A percentile compares a stretch with the other conserved stretches of the same genome.
Evolutionary conservation across 2,888 invertebrate genomes (phyloP).

Genomic region (Sminthurides aquaticus): DNA sequence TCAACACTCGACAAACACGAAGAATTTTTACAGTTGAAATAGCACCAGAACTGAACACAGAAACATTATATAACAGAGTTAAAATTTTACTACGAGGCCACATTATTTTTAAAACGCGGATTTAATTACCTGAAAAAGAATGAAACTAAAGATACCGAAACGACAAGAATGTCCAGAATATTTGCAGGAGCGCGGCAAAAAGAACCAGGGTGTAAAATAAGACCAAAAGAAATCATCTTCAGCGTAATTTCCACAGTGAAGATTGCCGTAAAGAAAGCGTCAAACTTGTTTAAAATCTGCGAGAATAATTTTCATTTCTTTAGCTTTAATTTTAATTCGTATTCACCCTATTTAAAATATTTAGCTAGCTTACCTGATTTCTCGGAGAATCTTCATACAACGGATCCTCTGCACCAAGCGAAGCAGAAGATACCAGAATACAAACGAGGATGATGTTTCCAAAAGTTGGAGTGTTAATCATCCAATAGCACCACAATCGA

Average conservation of each 20-base stretch:
- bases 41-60: constrained; percentile 55
- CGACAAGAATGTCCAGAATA: constrained; percentile 94
- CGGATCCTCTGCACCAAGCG: constrained; percentile 98
- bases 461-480: constrained; percentile 69
- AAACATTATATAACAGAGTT: not conserved
- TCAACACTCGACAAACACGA: constrained; percentile 89
- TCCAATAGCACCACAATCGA: constrained; percentile 17
- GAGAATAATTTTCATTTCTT: not conserved
- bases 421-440: constrained; percentile 96
- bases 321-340: not conserved
- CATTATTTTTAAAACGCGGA: too few species aligned
- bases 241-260: constrained; percentile 95
- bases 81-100: not conserved
- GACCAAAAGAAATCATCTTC: constrained; percentile 96
- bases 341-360: not conserved
- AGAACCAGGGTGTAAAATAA: constrained; percentile 93
- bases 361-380: constrained; percentile 25
- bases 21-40: constrained; percentile 99
- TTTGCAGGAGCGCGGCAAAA: constrained; percentile 98
- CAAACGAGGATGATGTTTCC: constrained; percentile 93
- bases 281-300: constrained; percentile 89
- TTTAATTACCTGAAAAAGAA: constrained; percentile 77
- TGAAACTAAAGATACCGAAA: constrained; percentile 93
- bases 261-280: constrained; percentile 95
- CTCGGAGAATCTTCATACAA: constrained; percentile 55